Evolutionary conservation across 2,797 vertebrate genomes (phyloP).

Genomic region (Xiphorhynchus erythropygius): DNA sequence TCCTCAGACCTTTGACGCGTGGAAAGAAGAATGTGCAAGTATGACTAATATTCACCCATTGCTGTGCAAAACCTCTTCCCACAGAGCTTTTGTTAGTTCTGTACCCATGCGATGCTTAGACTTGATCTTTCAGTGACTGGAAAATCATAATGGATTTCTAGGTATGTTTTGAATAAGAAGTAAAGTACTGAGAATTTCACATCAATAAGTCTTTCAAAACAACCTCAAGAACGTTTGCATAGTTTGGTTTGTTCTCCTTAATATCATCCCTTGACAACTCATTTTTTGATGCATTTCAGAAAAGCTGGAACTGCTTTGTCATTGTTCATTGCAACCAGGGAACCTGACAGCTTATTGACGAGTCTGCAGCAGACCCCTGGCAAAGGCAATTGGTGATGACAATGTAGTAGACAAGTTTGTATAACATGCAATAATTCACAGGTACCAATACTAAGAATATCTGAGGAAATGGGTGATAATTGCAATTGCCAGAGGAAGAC

Average conservation of each 20-base stretch:
- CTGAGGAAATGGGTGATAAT: background rate
- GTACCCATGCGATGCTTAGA: background rate
- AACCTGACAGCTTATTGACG: background rate
- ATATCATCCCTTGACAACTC: background rate
- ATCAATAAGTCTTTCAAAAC: background rate
- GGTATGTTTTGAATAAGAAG: background rate
- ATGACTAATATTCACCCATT: constrained; percentile 30
- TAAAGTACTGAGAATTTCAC: background rate
- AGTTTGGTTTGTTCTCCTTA: background rate
- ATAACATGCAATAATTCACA: background rate
- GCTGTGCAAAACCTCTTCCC: background rate
- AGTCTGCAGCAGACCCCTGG: background rate
- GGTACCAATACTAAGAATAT: background rate
- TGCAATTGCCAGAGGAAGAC: background rate
- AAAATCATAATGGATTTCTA: background rate
- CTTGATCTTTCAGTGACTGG: background rate
- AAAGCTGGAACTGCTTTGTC: background rate
- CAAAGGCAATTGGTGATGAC: background rate
- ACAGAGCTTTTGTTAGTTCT: constrained; percentile 15
- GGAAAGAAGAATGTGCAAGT: background rate
- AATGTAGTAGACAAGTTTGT: background rate
- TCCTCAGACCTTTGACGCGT: background rate
- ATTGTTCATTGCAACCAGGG: background rate
- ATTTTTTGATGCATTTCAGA: background rate
- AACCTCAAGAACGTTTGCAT: background rate